These are phyloP conservation scores for Rhinella marina DNA, from an alignment of 2,797 vertebrate species.

Conservation along the genomic window DNA sequence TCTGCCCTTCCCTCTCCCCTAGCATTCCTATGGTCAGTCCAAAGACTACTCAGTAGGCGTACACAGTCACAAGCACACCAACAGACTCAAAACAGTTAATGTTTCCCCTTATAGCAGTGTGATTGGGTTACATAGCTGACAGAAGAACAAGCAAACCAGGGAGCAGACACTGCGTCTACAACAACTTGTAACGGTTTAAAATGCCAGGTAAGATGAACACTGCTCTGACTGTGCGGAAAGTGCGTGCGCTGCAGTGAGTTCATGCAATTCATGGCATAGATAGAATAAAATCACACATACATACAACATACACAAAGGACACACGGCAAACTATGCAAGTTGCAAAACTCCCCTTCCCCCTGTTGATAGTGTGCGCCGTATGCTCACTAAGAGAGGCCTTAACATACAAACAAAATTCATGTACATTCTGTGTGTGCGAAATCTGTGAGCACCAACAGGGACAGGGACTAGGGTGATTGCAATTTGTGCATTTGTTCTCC, in stretches of 20 bases:
- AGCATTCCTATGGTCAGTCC: background rate
- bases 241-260: background rate
- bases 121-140: conserved; percentile 17
- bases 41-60: background rate
- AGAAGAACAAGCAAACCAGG: background rate
- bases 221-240: background rate
- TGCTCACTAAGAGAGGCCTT: background rate
- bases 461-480: background rate
- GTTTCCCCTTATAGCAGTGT: conserved; percentile 38
- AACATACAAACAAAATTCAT: background rate
- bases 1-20: background rate
- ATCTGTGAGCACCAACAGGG: background rate
- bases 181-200: background rate
- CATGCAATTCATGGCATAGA: background rate
- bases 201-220: conserved; percentile 55
- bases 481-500: background rate
- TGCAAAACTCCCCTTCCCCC: background rate
- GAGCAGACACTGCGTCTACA: background rate
- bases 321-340: background rate
- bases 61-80: background rate
- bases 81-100: background rate
- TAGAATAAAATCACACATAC: background rate
- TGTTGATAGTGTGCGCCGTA: background rate
- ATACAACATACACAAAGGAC: background rate
- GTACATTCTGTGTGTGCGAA: background rate